Evolutionary conservation across 2,113 vertebrate genomes (phyloP), one percentile per base, ranked within the genome.

Genomic region (Ptilorrhoa leucosticta): DNA sequence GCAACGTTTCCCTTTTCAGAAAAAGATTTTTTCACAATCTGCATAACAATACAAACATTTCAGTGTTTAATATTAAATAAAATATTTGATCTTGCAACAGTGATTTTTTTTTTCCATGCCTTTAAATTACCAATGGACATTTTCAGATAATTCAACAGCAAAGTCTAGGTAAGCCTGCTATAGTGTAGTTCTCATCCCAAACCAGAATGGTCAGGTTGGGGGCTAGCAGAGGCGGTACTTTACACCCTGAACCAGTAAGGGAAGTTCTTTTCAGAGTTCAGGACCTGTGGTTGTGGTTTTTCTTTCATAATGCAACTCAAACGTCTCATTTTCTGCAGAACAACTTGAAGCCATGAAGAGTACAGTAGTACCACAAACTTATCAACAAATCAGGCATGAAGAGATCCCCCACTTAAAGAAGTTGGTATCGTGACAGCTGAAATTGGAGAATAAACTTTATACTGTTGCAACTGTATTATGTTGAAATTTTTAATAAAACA

Each of bases 361-460:
- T 58, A 44, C 15, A 61, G 19, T 3, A 50, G 14, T 30, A 21
- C 3, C 65, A 68, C n/a, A 83, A 87, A 69, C 3, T 56, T 77
- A 39, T 30, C 33, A 63, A 71, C 18, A 76, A 64, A 86, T 24
- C 31, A 44, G 66, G 16, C 0, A 0, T 35, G 33, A 75, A 63
- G 21, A 86, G 4, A 9, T 72, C 10, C 45, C 77, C 24, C 18
- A 47, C 9, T 24, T 57, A 72, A 68, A 89, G 14, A 75, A 24
- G 27, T 1, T 61, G 51, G 50, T 30, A 69, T 33, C 0, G 0
- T 33, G 21, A 81, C 30, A 77, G 21, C 19, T 51, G 54, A 71
- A 83, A 87, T 11, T 63, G 20, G 8, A 56, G 23, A 82, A 76
- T 9, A 68, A 66, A 45, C 16, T 66, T 83, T 13, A 26, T 23